Evolutionary conservation across 2,113 vertebrate genomes (phyloP).

Genomic region (Podiceps cristatus): DNA sequence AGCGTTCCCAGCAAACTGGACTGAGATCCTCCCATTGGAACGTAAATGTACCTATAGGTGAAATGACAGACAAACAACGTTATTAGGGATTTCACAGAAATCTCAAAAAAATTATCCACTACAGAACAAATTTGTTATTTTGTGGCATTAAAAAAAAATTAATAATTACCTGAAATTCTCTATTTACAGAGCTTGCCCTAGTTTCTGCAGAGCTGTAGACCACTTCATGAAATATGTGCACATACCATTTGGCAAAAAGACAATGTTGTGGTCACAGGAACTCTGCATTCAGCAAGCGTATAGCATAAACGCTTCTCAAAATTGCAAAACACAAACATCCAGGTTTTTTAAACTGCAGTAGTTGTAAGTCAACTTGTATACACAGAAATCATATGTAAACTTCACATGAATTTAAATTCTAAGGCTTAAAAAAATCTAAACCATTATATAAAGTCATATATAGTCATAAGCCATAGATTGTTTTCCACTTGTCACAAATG

Average conservation of each 20-base stretch:
- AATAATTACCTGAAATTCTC: neutral
- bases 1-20: slow-evolving; percentile 79
- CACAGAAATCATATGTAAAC: neutral
- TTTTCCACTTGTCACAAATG: neutral
- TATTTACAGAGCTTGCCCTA: neutral
- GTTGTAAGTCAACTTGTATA: neutral
- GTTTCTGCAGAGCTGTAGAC: neutral
- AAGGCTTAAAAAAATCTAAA: neutral
- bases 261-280: neutral
- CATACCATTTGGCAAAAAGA: neutral
- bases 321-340: neutral
- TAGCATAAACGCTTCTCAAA: neutral
- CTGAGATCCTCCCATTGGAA: slow-evolving; percentile 91
- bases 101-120: neutral
- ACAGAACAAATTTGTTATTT: neutral
- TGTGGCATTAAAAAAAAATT: neutral
- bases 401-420: neutral
- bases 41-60: slow-evolving; percentile 90
- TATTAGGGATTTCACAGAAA: neutral
- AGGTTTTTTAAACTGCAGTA: neutral
- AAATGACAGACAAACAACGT: neutral
- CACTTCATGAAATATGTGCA: neutral
- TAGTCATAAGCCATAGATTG: neutral
- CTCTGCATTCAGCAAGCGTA: neutral
- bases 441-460: neutral